phyloP scores from a whole-genome alignment of 1,140 invertebrate species.

The Antheraea pernyi region DNA sequence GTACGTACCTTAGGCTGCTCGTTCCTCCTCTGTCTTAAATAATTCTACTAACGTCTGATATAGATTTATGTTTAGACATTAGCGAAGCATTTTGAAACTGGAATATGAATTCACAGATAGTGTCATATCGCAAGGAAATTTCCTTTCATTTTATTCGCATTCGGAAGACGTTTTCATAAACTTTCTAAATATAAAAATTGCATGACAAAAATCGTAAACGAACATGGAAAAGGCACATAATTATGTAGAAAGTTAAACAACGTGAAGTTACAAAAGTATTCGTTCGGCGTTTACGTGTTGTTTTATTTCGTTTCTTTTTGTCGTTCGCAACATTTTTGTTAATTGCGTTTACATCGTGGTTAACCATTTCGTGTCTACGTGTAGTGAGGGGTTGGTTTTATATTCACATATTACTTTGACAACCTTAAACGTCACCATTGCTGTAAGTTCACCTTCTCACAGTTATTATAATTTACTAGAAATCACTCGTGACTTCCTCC shows the following conservation, averaged over 20 bases:
- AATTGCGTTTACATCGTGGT: not conserved
- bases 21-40: too few relatives aligned
- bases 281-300: not conserved
- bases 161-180: not conserved
- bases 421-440: not conserved
- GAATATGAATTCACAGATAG: not conserved
- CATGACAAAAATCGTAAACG: constrained; percentile 4
- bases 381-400: not conserved
- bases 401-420: not conserved
- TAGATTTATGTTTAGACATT: not conserved
- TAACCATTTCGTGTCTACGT: not conserved
- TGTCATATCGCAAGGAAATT: not conserved
- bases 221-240: not conserved
- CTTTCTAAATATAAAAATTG: constrained; percentile 2
- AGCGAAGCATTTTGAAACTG: not conserved
- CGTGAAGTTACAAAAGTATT: not conserved
- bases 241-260: not conserved
- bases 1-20: too few relatives aligned
- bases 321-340: not conserved
- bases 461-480: not conserved
- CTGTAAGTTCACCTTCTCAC: not conserved
- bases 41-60: too few relatives aligned
- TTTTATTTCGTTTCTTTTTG: not conserved
- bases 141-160: not conserved
- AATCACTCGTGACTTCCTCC: too few relatives aligned